These are phyloP conservation scores for Mesocricetus auratus DNA, from an alignment of 2,113 vertebrate genomes.

Conservation along the genomic window DNA sequence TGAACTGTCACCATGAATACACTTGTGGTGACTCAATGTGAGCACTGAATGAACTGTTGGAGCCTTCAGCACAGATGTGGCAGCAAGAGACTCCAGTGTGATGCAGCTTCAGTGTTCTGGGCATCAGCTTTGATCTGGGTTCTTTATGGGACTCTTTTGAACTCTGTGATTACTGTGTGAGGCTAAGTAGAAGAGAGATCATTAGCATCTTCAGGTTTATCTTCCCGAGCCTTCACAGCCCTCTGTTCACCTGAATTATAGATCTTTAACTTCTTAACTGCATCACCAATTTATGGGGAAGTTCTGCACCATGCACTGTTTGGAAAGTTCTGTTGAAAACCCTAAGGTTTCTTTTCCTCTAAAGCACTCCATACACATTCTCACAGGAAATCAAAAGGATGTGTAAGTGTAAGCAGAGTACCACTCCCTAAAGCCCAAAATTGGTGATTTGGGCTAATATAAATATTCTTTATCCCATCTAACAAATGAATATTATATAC, in stretches of 20 bases:
- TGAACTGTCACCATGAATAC: neutral
- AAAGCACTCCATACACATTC: neutral
- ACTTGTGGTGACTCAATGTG: neutral
- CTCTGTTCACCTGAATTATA: neutral
- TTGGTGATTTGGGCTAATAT: neutral
- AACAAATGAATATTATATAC: neutral
- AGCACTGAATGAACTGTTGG: neutral
- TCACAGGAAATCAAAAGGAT: neutral
- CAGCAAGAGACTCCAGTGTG: neutral
- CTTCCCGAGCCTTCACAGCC: neutral
- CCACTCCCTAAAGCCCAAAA: neutral
- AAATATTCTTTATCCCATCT: neutral
- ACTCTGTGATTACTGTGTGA: neutral
- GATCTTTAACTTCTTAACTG: neutral
- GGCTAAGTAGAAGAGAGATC: neutral
- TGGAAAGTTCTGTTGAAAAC: neutral
- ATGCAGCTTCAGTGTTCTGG: neutral
- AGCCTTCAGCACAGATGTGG: neutral
- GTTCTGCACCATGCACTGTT: neutral
- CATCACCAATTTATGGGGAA: neutral
- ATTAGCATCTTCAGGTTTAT: neutral
- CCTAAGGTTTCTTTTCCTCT: neutral
- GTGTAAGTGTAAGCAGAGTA: neutral
- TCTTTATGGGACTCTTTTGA: neutral
- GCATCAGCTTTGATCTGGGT: neutral